phyloP scores from a whole-genome alignment of 2,797 vertebrate species.

The Tokudaia muenninki region DNA sequence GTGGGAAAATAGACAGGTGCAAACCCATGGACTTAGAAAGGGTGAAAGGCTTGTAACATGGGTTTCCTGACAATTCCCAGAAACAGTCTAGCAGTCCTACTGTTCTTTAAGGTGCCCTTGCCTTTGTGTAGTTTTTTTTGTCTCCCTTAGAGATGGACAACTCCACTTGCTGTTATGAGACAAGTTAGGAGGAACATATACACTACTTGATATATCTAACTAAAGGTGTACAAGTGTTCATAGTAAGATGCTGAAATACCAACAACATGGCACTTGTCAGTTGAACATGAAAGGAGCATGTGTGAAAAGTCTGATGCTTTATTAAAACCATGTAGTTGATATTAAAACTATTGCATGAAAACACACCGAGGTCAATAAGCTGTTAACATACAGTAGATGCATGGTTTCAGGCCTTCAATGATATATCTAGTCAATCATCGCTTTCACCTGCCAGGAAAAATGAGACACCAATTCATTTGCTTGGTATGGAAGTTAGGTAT shows the following conservation, averaged over 20 bases:
- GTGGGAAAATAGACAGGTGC: constrained; percentile 75
- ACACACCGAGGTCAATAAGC: constrained; percentile 77
- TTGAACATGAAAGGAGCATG: constrained; percentile 81
- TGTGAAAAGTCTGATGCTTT: constrained; percentile 78
- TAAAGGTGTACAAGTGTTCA: constrained; percentile 80
- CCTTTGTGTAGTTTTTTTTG: constrained; percentile 84
- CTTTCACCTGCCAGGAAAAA: constrained; percentile 78
- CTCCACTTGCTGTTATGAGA: constrained; percentile 78
- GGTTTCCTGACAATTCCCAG: constrained; percentile 74
- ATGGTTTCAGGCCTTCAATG: constrained; percentile 76
- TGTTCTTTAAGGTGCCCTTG: constrained; percentile 83
- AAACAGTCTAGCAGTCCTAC: constrained; percentile 74
- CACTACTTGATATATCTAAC: constrained; percentile 71
- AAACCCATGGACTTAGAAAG: constrained; percentile 60
- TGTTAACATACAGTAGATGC: constrained; percentile 71
- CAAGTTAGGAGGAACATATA: constrained; percentile 47
- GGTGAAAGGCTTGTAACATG: constrained; percentile 63
- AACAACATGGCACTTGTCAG: constrained; percentile 80
- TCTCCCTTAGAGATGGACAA: constrained; percentile 73
- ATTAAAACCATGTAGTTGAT: constrained; percentile 77
- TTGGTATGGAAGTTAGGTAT: constrained; percentile 64
- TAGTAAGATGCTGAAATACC: constrained; percentile 78
- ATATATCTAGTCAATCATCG: constrained; percentile 63
- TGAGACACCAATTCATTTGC: constrained; percentile 61
- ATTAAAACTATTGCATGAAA: constrained; percentile 76